Evolutionary conservation across 1,140 invertebrate species (phyloP), one percentile per base, ranked within the genome.

Genomic region (Lepidurus apus): DNA sequence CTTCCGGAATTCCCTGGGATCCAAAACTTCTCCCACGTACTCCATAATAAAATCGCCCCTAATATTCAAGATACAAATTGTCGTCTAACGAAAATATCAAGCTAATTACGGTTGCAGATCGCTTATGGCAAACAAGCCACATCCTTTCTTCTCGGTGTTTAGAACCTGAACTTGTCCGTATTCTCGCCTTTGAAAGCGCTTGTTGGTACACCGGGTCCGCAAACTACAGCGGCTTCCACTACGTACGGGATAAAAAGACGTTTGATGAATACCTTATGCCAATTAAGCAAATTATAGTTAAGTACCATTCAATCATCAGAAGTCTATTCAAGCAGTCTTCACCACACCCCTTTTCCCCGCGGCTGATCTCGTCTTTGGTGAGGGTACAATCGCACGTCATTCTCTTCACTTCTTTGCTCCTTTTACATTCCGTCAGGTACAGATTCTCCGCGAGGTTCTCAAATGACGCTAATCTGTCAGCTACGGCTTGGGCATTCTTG

Each of bases 41-140:
- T 99, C 97, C 91, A 98, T 94, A 34, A 99, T 91, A 87, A 99
- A 99, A 82, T 93, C 91, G 21, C 95, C 96, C 76, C 94, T 96
- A 81, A 82, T 80, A 81, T 78, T 77, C 24, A 78, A 79, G 24
- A 79, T 43, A 80, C 53, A 76, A 26, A 76, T 73, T 24, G 42
- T 43, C 24, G 11, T 47, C 42, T 43, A 82, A 74, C 45, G 75
- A 65, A 79, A 78, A 80, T 43, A 26, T 13, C 75, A 74, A 81
- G 76, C 74, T 21, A 89, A 89, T 90, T 89, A 95, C 90, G 88
- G 85, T 76, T 89, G 84, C 42, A 98, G 89, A 84, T 93, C 90
- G 80, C 89, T 86, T 26, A 88, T 86, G 6, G 96, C 92, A 81
- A 92, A 89, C n/a, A 98, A 88, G 44, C 97, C 97, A 85, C 95